Evolutionary conservation across 92 coral and sea anemone species (phyloP), one percentile per base, ranked within the genome.

Genomic region (Virgularia gustaviana): DNA sequence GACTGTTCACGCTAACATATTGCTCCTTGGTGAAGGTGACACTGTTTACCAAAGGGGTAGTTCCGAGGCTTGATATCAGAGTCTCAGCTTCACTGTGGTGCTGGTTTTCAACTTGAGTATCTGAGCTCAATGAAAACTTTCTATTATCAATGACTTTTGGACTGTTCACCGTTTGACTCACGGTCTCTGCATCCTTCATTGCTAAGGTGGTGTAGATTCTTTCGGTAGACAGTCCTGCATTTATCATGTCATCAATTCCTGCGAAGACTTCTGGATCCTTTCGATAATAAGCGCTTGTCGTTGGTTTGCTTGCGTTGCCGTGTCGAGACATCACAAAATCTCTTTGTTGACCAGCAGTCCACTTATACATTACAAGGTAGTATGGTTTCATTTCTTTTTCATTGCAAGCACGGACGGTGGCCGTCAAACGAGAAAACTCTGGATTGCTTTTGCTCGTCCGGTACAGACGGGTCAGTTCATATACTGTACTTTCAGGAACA

Each of bases 61-160:
- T 47, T 45, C 65, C 56, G 29, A 73, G 79, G 37, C 70, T 37
- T 51, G 71, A 85, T 58, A 25, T 49, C 28, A 51, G 75, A 68
- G 20, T 70, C 49, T 64, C 85, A 44, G 81, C 77, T 68, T 79
- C 83, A 36, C 73, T 79, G 64, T 34, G 42, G 52, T 44, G 29
- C 6, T 65, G 75, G 23, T 65, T 31, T 23, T 49, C 37, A 28
- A 16, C 52, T 38, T 32, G 63, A 0, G 27, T 12, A 22, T 73
- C 11, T 32, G 31, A 59, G 34, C 42, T 71, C 36, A 64, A 67
- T 39, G 68, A 37, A 38, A 52, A 37, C 70, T 65, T 73, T 56
- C 81, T 38, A 30, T 85, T 85, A 20, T 51, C 77, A 8, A 85
- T 82, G 60, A 82, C 63, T 71, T 83, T 87, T 12, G 85, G 88